phyloP scores from a whole-genome alignment of 2,888 invertebrate species.

The Pseudococcus longispinus region DNA sequence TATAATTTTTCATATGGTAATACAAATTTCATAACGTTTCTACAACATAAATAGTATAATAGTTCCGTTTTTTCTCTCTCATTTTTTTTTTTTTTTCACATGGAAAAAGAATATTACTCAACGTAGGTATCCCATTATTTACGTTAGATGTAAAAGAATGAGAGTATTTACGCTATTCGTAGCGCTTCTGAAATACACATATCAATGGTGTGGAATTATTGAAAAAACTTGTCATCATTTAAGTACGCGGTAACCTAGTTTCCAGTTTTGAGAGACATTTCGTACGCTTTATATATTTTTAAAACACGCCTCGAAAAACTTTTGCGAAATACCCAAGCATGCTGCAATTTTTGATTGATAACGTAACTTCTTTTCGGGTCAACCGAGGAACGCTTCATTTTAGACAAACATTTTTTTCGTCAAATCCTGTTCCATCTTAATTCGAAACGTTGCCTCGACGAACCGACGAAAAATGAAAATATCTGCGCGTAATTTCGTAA shows the following conservation, averaged over 20 bases:
- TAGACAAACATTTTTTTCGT: not conserved
- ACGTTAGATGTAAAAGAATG: not conserved
- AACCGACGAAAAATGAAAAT: not conserved
- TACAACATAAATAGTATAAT: not conserved
- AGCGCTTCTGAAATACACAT: not conserved
- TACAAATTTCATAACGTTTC: slow-evolving; percentile 33
- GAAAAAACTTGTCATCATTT: not conserved
- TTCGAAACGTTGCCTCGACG: not conserved
- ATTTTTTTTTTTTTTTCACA: not conserved
- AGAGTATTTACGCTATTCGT: not conserved
- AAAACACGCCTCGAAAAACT: not conserved
- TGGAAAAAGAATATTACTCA: not conserved
- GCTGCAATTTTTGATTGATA: not conserved
- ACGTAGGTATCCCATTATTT: not conserved
- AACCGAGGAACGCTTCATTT: not conserved
- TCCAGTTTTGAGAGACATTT: not conserved
- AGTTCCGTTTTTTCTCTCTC: not conserved
- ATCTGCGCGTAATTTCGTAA: no score
- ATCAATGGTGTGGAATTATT: not conserved
- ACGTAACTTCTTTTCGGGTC: not conserved
- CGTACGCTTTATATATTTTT: not conserved
- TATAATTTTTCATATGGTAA: slow-evolving; percentile 31
- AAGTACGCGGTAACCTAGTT: slow-evolving; percentile 1
- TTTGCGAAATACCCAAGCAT: not conserved
- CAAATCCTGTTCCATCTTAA: not conserved